A percentile compares a stretch with the other conserved stretches of the same genome.
Evolutionary conservation across 2,113 vertebrate genomes (phyloP).

Genomic region (Triplophysa rosa): DNA sequence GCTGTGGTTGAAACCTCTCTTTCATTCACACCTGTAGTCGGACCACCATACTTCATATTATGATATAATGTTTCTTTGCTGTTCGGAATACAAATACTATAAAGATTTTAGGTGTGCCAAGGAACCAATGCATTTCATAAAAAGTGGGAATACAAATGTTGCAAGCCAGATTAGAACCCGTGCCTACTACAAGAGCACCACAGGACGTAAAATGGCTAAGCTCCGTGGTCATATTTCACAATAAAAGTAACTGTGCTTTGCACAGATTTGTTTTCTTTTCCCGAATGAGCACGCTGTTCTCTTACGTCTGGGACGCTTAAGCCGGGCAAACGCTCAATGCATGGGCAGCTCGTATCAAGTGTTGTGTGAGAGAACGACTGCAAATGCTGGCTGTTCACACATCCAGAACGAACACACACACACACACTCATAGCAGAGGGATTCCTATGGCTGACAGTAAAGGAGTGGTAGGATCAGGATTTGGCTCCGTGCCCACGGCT

Average conservation of each 20-base stretch:
- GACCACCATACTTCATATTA: too few relatives aligned
- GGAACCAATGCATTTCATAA: too few relatives aligned
- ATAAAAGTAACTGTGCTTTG: too few relatives aligned
- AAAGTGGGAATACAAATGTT: too few relatives aligned
- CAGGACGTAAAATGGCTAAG: too few relatives aligned
- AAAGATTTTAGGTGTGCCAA: too few relatives aligned
- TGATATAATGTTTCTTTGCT: too few relatives aligned
- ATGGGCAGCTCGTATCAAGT: background rate
- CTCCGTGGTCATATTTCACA: background rate
- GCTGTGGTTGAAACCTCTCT: background rate
- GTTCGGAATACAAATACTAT: too few relatives aligned
- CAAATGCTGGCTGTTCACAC: conserved; percentile 5
- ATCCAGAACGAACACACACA: conserved; percentile 18
- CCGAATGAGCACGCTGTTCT: background rate
- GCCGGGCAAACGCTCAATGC: background rate
- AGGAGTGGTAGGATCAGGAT: conserved; percentile 19
- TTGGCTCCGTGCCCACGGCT: conserved; percentile 22
- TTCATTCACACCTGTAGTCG: too few relatives aligned
- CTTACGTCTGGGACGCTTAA: background rate
- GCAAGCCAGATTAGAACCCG: background rate
- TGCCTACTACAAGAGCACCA: background rate
- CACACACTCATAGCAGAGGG: conserved; percentile 3
- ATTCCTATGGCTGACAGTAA: conserved; percentile 17
- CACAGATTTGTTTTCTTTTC: background rate
- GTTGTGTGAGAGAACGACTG: background rate